Evolutionary conservation across 2,888 invertebrate genomes (phyloP), one percentile per base, ranked within the genome.

Genomic region (Drosophila ochracea): DNA sequence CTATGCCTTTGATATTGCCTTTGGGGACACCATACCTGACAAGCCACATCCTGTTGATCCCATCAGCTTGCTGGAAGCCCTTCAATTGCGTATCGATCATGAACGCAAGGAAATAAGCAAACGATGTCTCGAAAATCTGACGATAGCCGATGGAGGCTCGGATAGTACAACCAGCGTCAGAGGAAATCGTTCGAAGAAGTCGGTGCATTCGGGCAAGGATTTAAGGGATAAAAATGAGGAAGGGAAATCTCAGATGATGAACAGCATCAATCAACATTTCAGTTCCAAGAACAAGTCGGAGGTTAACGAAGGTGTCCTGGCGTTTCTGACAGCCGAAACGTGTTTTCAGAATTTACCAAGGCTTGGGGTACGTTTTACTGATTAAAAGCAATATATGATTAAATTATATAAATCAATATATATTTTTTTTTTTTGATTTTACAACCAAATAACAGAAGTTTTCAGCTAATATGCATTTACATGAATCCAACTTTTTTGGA

Each of bases 51-150:
- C 67, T 4, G 52, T 89, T 2, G 92, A 90, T 57, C 91, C 91
- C 11, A 84, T 92, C 11, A 81, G 83, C 1, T 68, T 92, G 58
- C 28, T 92, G n/a, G 92, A 92, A 49, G 92, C 92, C 0, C 78
- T 92, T 10, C 64, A 79, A 9, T 4, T 82, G 35, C 84, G 92
- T 16, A 83, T 92, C 37, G 85, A 89, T 19, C 64, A 73, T 4
- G 91, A 92, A 11, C 81, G 89, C 0, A 58, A 62, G 0, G 73
- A 78, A 35, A 69, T 86, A 0, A 61, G 33, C 1, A 83, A 76
- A 1, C 66, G 52, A 2, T 65, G 68, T 19, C 64, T 52, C 0
- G 1, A 2, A 4, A 1, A 4, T 21, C 33, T 7, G 1, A 4
- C 2, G 37, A 68, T 31, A 47, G 28, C 28, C 11, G n/a, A 79